phyloP scores from a whole-genome alignment of 2,113 vertebrate species.

The Xiphophorus couchianus region DNA sequence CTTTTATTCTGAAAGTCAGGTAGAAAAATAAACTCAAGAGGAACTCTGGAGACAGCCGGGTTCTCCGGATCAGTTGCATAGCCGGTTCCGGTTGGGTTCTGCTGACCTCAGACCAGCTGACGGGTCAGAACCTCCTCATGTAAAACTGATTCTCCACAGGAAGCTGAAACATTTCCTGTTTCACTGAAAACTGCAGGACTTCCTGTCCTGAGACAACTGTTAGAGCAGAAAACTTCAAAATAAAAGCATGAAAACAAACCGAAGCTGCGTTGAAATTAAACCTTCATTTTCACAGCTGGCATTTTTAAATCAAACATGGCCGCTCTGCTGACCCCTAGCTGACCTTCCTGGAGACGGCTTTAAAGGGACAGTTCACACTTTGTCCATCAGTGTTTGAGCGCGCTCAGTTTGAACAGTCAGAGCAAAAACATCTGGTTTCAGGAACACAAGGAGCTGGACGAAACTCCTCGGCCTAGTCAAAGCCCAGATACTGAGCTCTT shows the following conservation, averaged over 20 bases:
- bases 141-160: background rate
- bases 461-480: no score
- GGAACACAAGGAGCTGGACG: no score
- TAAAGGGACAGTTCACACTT: no score
- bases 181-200: background rate
- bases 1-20: constrained; percentile 13
- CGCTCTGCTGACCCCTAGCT: no score
- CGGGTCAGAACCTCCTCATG: background rate
- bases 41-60: background rate
- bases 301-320: background rate
- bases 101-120: constrained; percentile 1
- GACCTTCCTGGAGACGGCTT: no score
- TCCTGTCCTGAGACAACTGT: background rate
- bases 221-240: background rate
- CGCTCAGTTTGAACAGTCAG: background rate
- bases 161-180: background rate
- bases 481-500: no score
- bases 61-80: constrained; percentile 14
- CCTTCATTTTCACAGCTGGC: background rate
- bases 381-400: background rate
- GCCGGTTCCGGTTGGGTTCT: background rate
- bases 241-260: no score
- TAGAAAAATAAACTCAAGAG: background rate
- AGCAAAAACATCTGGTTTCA: no score
- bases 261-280: no score